A percentile compares a stretch with the other conserved stretches of the same genome.
These are phyloP conservation scores for Hyposoter dolosus DNA, from an alignment of 2,888 invertebrate genomes.

Conservation along the genomic window DNA sequence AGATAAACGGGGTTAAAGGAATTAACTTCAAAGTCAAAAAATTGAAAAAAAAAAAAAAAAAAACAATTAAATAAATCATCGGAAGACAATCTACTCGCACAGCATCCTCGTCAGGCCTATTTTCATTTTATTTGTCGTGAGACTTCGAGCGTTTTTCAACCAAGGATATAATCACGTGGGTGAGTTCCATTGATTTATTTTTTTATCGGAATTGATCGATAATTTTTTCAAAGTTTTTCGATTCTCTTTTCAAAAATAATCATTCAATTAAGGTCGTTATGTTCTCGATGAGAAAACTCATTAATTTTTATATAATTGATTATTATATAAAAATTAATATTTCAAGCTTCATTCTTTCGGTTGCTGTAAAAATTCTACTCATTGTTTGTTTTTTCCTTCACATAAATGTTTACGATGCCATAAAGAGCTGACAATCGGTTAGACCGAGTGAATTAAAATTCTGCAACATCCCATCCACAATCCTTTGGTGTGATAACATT, in stretches of 20 bases:
- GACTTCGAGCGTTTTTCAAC: conserved; percentile 22
- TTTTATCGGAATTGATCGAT: neutral
- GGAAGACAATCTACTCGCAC: neutral
- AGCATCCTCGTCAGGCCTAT: neutral
- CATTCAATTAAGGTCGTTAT: neutral
- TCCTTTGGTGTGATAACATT: conserved; percentile 31
- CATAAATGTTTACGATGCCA: neutral
- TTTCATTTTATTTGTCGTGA: conserved; percentile 56
- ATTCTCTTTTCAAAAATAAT: neutral
- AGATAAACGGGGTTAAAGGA: conserved; percentile 25
- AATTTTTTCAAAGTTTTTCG: neutral
- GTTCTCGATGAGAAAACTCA: neutral
- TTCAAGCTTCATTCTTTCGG: neutral
- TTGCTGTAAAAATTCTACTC: conserved; percentile 5
- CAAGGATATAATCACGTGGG: conserved; percentile 60
- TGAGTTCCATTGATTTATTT: conserved; percentile 36
- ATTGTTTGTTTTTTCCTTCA: neutral
- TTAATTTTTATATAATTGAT: neutral
- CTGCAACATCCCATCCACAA: conserved; percentile 2
- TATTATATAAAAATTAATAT: neutral
- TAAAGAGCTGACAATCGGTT: conserved; percentile 2
- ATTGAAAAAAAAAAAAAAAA: neutral
- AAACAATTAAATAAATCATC: conserved; percentile 8
- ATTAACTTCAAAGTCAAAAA: neutral
- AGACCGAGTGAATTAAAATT: neutral